A percentile compares a stretch with the other conserved stretches of the same genome.
Conservation (phyloP, 2,113 vertebrate genomes). For the Calyptommatus sinebrachiatus region DNA sequence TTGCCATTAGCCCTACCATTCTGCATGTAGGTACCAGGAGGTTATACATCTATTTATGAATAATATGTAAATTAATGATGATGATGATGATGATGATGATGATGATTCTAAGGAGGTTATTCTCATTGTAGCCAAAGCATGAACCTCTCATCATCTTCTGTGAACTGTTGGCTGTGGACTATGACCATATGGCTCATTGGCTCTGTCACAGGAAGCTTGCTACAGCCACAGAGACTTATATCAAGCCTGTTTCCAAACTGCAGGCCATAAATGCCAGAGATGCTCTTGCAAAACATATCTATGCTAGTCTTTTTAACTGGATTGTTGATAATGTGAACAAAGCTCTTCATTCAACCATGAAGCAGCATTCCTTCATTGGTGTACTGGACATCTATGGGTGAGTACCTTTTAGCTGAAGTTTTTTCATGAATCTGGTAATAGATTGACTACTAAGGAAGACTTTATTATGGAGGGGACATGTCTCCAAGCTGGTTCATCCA, state of each 20-base stretch:
- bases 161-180: constrained; percentile 91
- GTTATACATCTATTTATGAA: background rate
- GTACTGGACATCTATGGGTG: constrained; percentile 98
- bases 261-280: constrained; percentile 94
- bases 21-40: too few relatives aligned
- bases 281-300: constrained; percentile 95
- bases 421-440: background rate
- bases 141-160: constrained; percentile 88
- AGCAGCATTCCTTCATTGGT: constrained; percentile 96
- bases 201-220: constrained; percentile 95
- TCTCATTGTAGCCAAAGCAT: constrained; percentile 83
- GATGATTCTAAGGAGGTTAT: background rate
- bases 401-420: constrained; percentile 39
- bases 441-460: background rate
- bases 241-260: constrained; percentile 90
- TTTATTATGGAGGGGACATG: too few relatives aligned
- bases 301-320: constrained; percentile 97
- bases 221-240: constrained; percentile 91
- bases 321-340: constrained; percentile 95
- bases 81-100: background rate
- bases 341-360: constrained; percentile 85
- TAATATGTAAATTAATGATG: rapidly evolving
- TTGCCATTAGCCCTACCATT: too few relatives aligned
- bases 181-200: constrained; percentile 97
- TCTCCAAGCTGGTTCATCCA: background rate